Evolutionary conservation across 2,888 invertebrate species (phyloP), one percentile per base, ranked within the genome.

Genomic region (Brachyopa scutellaris): DNA sequence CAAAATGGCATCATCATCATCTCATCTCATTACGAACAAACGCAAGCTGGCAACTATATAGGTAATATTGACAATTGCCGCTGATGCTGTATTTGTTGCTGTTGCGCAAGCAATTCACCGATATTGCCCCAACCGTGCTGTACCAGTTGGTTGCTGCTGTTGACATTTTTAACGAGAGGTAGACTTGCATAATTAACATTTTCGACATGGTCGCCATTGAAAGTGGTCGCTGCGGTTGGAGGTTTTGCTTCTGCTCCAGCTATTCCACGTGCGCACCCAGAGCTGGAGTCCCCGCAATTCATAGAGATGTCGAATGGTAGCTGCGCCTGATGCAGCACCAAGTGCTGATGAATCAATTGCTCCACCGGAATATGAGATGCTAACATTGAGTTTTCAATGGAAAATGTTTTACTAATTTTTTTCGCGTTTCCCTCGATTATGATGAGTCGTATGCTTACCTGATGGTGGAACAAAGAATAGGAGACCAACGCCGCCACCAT

Each of bases 321-420:
- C 64, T 40, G 47, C 42, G 77, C 57, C 69, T 64, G 62, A 40
- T 70, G 62, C 57, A 64, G 38, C 11, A 6, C 77, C 70, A 78
- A 19, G 13, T 78, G 77, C 62, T 78, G 77, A 64, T 33, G 70
- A 78, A 78, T 70, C 77, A 78, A 78, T 70, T 70, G 70, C 70
- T 78, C 64, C 26, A 47, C 42, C 47, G 77, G 62, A 49, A 78
- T 70, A 78, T 70, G 77, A 78, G 77, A 70, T 70, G 77, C 77
- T 78, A 78, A 78, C 70, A 78, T 70, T 78, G 70, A 64, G 59
- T 64, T 49, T 78, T 78, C 49, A 77, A 45, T 70, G 70, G 55
- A n/a, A 61, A 47, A 53, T 51, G 15, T 17, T 7, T 36, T 61
- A 6, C 26, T 62, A 29, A 38, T 64, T 42, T 23, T 33, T n/a